Evolutionary conservation across 1,140 invertebrate species (phyloP).

Genomic region (Mercenaria mercenaria): DNA sequence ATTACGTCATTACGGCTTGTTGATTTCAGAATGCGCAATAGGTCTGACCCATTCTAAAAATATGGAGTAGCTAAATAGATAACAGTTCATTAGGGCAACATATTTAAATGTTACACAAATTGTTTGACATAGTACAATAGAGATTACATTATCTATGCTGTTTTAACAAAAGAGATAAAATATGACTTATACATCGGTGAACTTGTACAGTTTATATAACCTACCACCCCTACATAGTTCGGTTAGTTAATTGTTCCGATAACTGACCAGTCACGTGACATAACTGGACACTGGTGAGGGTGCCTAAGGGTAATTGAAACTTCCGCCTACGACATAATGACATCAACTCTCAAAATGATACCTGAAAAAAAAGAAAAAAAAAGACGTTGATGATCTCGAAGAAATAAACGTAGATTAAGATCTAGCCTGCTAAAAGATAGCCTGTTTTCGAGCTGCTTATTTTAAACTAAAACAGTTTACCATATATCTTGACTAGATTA

Average conservation of each 20-base stretch:
- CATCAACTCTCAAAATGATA: too few species aligned
- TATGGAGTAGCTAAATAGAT: conserved; percentile 6
- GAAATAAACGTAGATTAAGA: too few species aligned
- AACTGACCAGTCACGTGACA: conserved; percentile 68
- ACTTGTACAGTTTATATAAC: neutral
- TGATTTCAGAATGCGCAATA: conserved; percentile 66
- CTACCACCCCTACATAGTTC: conserved; percentile 11
- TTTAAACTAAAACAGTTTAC: too few species aligned
- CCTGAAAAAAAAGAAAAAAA: too few species aligned
- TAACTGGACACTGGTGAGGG: conserved; percentile 52
- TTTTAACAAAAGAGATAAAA: conserved; percentile 24
- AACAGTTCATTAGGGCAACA: conserved; percentile 25
- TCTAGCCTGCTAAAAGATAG: too few species aligned
- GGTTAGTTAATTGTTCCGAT: neutral
- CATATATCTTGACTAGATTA: too few species aligned
- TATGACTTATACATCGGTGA: neutral
- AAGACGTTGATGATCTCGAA: too few species aligned
- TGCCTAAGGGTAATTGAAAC: conserved; percentile 54
- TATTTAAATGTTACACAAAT: conserved; percentile 37
- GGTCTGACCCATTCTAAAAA: conserved; percentile 5
- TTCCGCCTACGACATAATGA: conserved; percentile 33
- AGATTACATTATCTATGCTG: conserved; percentile 22
- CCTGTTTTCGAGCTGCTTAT: too few species aligned
- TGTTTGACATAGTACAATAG: conserved; percentile 29
- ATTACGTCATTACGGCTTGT: conserved; percentile 64